These are phyloP conservation scores for Paramormyrops hopkinsi DNA, from an alignment of 2,797 vertebrate species.

Conservation along the genomic window DNA sequence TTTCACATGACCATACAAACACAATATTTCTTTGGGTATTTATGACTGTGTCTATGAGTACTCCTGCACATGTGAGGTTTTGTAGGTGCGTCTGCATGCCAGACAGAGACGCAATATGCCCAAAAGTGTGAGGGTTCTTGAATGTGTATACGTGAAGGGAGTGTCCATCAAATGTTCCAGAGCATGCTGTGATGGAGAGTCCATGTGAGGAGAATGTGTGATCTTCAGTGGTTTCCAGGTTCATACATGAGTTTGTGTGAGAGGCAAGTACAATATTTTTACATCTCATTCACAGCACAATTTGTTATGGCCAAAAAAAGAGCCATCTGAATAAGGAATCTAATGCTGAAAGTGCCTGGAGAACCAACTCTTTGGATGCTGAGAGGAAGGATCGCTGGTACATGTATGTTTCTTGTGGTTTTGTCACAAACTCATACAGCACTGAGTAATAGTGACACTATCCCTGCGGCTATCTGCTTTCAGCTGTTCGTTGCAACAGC, in stretches of 20 bases:
- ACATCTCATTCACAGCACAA: neutral
- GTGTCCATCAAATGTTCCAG: neutral
- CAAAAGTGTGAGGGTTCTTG: neutral
- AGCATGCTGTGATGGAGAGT: neutral
- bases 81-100: neutral
- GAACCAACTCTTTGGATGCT: neutral
- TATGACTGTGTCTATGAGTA: neutral
- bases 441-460: neutral
- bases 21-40: neutral
- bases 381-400: neutral
- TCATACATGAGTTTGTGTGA: neutral
- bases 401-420: neutral
- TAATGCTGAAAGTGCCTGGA: neutral
- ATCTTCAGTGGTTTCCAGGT: neutral
- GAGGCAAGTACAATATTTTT: neutral
- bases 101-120: neutral
- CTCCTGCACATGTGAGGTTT: neutral
- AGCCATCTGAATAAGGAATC: neutral
- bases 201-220: neutral
- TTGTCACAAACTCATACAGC: neutral
- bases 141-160: neutral
- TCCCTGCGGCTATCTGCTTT: neutral
- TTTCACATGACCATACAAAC: neutral
- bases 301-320: neutral
- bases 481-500: neutral